phyloP scores from a whole-genome alignment of 2,113 vertebrate genomes.

The Mobula hypostoma region DNA sequence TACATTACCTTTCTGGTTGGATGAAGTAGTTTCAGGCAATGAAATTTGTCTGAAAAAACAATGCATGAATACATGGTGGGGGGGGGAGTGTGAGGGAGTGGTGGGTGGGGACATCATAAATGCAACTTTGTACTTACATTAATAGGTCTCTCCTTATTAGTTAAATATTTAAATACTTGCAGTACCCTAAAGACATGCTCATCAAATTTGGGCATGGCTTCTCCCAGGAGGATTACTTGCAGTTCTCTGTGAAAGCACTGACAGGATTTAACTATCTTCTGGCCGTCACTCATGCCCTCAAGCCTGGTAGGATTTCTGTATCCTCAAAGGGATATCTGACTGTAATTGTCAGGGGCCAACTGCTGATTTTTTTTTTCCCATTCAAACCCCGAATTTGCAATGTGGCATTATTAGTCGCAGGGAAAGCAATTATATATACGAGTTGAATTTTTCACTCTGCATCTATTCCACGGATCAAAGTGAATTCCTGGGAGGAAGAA shows the following conservation, averaged over 20 bases:
- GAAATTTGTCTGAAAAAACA: not conserved
- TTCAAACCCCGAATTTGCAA: slow-evolving; percentile 85
- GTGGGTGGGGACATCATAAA: not conserved
- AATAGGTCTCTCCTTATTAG: slow-evolving; percentile 28
- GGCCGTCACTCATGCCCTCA: slow-evolving; percentile 58
- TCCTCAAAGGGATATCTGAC: slow-evolving; percentile 76
- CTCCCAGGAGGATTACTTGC: slow-evolving; percentile 27
- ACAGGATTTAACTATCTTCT: slow-evolving; percentile 53
- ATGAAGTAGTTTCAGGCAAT: not conserved
- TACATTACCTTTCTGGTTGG: not conserved
- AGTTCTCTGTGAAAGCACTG: slow-evolving; percentile 41
- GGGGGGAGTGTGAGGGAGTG: not conserved
- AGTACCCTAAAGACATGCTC: slow-evolving; percentile 28
- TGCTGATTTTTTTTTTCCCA: slow-evolving; percentile 71
- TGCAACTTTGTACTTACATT: slow-evolving; percentile 23
- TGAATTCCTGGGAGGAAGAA: slow-evolving; percentile 63
- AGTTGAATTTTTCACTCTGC: slow-evolving; percentile 81
- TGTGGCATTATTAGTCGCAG: slow-evolving; percentile 79
- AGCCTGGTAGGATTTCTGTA: slow-evolving; percentile 69
- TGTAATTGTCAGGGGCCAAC: slow-evolving; percentile 69
- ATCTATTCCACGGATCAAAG: slow-evolving; percentile 78
- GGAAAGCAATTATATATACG: slow-evolving; percentile 83
- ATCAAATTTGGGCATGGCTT: slow-evolving; percentile 22
- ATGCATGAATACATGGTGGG: not conserved
- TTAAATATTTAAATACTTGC: slow-evolving; percentile 38